A percentile compares a stretch with the other conserved stretches of the same genome.
Conservation (phyloP, 2,888 invertebrate species). For the Cephus pygmeus region DNA sequence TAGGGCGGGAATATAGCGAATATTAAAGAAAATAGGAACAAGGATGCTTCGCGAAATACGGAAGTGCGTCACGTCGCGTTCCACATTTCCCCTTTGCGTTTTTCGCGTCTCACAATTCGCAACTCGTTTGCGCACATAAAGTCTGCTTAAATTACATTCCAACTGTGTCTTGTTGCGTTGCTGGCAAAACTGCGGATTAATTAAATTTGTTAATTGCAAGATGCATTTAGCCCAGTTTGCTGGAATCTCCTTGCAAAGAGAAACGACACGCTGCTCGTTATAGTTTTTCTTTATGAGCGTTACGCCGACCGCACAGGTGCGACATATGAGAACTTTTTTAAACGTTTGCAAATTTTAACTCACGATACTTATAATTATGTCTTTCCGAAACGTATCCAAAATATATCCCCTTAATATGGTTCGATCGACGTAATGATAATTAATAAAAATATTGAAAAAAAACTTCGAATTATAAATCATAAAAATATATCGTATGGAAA, state of each 20-base stretch:
- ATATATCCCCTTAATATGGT: background rate
- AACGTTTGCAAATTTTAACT: background rate
- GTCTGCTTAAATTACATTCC: constrained; percentile 54
- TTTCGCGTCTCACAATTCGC: background rate
- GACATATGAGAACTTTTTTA: background rate
- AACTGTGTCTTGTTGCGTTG: constrained; percentile 54
- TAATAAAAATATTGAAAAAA: background rate
- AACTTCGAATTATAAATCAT: background rate
- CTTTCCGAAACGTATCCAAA: background rate
- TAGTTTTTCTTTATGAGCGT: background rate
- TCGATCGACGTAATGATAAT: background rate
- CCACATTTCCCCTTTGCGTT: background rate
- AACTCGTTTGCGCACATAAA: constrained; percentile 23
- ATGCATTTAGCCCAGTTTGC: constrained; percentile 51
- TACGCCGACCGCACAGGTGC: background rate
- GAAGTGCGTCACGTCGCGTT: background rate
- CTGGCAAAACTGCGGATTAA: constrained; percentile 56
- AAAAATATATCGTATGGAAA: too few relatives aligned
- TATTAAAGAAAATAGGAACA: background rate
- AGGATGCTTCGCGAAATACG: background rate
- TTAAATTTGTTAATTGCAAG: constrained; percentile 64
- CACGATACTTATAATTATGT: background rate
- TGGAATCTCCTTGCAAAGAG: background rate
- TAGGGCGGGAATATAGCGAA: background rate
- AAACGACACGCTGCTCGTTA: background rate